Conservation (phyloP, 2,113 vertebrate genomes). For the Silurus asotus region DNA sequence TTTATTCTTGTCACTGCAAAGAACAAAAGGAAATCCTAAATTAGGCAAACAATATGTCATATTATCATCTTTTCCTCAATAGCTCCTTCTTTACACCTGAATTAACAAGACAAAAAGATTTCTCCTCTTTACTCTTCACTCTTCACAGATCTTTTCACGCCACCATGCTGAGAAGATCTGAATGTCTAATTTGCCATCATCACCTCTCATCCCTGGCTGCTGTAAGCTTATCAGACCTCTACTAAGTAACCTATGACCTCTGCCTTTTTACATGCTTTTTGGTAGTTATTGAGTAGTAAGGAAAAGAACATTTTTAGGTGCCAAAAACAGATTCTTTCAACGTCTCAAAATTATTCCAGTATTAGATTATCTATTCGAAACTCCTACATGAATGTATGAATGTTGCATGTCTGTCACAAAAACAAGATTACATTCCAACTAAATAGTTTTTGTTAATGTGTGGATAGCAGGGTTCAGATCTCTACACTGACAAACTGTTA, state of each 20-base stretch:
- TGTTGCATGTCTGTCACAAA: background rate
- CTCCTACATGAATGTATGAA: background rate
- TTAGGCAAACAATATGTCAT: conserved; percentile 8
- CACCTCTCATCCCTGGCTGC: conserved; percentile 14
- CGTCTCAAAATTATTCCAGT: background rate
- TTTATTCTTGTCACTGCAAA: background rate
- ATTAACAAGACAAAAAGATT: background rate
- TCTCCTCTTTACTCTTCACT: conserved; percentile 19
- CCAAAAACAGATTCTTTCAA: background rate
- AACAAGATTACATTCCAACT: background rate
- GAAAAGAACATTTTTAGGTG: background rate
- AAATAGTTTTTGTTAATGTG: background rate
- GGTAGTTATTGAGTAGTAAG: background rate
- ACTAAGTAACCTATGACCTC: conserved; percentile 45
- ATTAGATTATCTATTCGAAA: background rate
- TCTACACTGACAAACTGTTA: background rate
- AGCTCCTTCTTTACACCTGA: background rate
- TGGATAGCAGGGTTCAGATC: background rate
- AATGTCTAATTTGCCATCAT: conserved; percentile 34
- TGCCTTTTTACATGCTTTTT: conserved; percentile 24
- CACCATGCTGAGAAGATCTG: conserved; percentile 31
- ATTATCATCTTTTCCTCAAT: background rate
- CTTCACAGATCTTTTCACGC: conserved; percentile 13
- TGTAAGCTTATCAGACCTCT: conserved; percentile 37
- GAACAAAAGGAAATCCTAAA: conserved; percentile 44